phyloP scores from a whole-genome alignment of 2,888 invertebrate species.

The Trachelus troglodyta region DNA sequence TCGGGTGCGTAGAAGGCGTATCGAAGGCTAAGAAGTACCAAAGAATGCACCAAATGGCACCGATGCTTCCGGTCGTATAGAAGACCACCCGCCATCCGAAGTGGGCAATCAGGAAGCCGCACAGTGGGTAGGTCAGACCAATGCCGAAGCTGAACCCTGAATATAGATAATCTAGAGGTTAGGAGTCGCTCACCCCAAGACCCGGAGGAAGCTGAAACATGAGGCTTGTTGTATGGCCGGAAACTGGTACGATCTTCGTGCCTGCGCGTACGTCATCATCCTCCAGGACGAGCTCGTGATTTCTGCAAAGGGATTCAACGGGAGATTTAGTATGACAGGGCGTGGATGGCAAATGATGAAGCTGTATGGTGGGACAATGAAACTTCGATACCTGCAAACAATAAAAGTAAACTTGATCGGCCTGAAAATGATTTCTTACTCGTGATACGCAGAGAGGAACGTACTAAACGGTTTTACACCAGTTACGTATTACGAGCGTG shows the following conservation, averaged over 20 bases:
- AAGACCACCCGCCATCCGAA: constrained; percentile 78
- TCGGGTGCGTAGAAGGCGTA: constrained; percentile 75
- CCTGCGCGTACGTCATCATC: constrained; percentile 16
- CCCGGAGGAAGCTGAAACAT: constrained; percentile 61
- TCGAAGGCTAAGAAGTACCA: constrained; percentile 79
- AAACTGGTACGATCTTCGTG: neutral
- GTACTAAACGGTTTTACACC: neutral
- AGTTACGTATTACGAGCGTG: too few species aligned
- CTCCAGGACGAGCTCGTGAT: constrained; percentile 32
- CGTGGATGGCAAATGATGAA: constrained; percentile 43
- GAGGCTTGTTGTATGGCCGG: constrained; percentile 39
- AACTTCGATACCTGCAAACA: constrained; percentile 60
- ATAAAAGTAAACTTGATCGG: constrained; percentile 24
- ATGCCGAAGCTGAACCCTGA: constrained; percentile 80
- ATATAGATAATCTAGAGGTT: constrained; percentile 64
- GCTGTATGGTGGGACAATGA: constrained; percentile 58
- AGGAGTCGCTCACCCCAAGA: constrained; percentile 63
- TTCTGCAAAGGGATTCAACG: constrained; percentile 65
- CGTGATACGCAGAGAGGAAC: constrained; percentile 7
- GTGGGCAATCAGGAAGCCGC: constrained; percentile 76
- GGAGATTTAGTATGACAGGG: constrained; percentile 58
- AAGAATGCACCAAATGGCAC: constrained; percentile 74
- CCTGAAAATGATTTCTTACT: constrained; percentile 11
- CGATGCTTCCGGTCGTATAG: constrained; percentile 77
- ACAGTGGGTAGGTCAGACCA: constrained; percentile 77